phyloP scores from a whole-genome alignment of 2,888 invertebrate genomes.

The Lochmaea crataegi region DNA sequence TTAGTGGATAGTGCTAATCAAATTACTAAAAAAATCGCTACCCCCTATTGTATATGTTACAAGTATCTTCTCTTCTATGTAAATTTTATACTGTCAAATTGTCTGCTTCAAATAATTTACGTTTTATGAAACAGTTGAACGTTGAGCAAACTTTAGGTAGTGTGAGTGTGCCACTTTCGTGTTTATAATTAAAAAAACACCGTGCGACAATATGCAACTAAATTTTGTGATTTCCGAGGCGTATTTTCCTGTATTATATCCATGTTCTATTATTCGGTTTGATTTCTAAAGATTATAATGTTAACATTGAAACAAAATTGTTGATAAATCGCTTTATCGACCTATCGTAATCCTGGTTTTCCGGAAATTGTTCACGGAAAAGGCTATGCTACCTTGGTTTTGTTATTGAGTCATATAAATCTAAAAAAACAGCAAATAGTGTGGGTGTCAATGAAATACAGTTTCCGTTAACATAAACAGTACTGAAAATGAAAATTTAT shows the following conservation, averaged over 20 bases:
- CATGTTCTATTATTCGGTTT: conserved; percentile 16
- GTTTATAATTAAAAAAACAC: conserved; percentile 19
- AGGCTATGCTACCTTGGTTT: neutral
- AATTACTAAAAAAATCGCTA: too few relatives aligned
- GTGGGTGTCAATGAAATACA: neutral
- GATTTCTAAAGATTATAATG: neutral
- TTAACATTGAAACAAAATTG: neutral
- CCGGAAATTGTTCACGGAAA: neutral
- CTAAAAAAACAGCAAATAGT: neutral
- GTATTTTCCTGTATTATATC: conserved; percentile 7
- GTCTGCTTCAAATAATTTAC: neutral
- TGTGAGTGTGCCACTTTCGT: conserved; percentile 41
- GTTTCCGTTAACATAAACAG: too few relatives aligned
- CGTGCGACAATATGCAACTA: conserved; percentile 15
- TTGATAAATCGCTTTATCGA: neutral
- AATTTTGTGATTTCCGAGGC: conserved; percentile 17
- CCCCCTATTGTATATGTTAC: too few relatives aligned
- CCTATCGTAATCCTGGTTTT: neutral
- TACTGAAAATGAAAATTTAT: too few relatives aligned
- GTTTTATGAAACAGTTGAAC: conserved; percentile 19
- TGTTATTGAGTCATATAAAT: neutral
- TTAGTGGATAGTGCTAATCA: too few relatives aligned
- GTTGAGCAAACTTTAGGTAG: conserved; percentile 27
- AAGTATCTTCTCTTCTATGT: too few relatives aligned
- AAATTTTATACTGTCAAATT: too few relatives aligned